Conservation (phyloP, 2,888 invertebrate species). For the Amblyjoppa proteus region DNA sequence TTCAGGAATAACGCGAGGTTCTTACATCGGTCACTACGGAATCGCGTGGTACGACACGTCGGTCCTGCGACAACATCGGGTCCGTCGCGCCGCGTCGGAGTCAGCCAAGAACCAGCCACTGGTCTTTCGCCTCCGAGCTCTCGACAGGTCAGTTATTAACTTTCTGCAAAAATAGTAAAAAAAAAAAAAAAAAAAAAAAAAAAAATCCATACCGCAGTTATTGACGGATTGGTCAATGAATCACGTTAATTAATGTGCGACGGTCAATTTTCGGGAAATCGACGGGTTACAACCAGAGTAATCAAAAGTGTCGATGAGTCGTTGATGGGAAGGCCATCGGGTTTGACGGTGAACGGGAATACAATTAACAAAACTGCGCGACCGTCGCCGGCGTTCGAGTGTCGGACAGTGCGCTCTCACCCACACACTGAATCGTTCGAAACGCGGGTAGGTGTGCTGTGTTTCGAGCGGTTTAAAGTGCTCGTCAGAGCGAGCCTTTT, state of each 20-base stretch:
- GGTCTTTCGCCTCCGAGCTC: slow-evolving; percentile 80
- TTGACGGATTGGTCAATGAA: background rate
- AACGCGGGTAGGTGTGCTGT: background rate
- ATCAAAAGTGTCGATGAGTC: too few relatives aligned
- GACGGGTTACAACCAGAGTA: too few relatives aligned
- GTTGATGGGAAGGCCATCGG: too few relatives aligned
- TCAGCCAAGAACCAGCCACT: slow-evolving; percentile 80
- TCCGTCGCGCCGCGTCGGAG: slow-evolving; percentile 80
- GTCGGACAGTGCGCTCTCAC: too few relatives aligned
- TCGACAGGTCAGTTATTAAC: slow-evolving; percentile 80
- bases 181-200: background rate
- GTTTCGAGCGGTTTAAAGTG: slow-evolving; percentile 23
- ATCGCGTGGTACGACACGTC: slow-evolving; percentile 82
- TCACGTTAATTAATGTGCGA: too few relatives aligned
- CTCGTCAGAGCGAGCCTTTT: slow-evolving; percentile 45
- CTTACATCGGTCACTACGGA: slow-evolving; percentile 83
- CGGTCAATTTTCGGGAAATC: too few relatives aligned
- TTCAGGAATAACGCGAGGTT: slow-evolving; percentile 81
- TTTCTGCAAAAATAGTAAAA: background rate
- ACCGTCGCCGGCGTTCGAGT: too few relatives aligned
- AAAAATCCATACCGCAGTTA: background rate
- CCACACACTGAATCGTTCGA: background rate
- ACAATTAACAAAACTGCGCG: too few relatives aligned
- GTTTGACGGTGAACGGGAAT: too few relatives aligned
- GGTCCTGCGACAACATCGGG: slow-evolving; percentile 81